These are phyloP conservation scores for Aleiodes alternator DNA, from an alignment of 2,888 invertebrate species.

Conservation along the genomic window DNA sequence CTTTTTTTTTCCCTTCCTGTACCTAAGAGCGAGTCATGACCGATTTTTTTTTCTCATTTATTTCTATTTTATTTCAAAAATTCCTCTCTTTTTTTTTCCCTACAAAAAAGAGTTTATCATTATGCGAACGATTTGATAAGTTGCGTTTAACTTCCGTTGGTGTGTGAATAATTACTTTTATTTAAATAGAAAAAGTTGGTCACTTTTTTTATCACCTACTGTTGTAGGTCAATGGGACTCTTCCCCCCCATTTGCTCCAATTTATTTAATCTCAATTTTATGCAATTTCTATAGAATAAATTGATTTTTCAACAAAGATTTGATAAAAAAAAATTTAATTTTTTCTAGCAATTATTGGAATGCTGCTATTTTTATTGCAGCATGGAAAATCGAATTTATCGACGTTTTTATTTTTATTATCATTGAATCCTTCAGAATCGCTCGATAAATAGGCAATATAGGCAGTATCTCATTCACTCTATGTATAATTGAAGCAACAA, in stretches of 20 bases:
- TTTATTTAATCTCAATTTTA: too few species aligned
- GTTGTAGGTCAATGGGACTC: too few species aligned
- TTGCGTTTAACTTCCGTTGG: slow-evolving; percentile 15
- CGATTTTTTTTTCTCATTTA: slow-evolving; percentile 19
- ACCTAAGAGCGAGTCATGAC: slow-evolving; percentile 27
- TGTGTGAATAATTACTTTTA: not conserved
- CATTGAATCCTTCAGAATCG: too few species aligned
- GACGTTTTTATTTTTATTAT: too few species aligned
- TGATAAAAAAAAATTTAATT: too few species aligned
- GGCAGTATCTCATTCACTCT: too few species aligned
- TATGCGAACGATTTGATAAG: not conserved
- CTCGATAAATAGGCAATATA: too few species aligned
- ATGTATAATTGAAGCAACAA: too few species aligned
- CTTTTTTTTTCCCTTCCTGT: slow-evolving; percentile 28
- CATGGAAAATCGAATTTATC: not conserved
- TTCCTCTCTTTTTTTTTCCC: not conserved
- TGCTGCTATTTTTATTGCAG: not conserved
- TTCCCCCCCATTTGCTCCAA: too few species aligned
- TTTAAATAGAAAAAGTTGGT: not conserved
- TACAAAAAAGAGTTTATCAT: slow-evolving; percentile 11
- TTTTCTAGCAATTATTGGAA: too few species aligned
- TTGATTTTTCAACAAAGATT: too few species aligned
- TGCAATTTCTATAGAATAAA: too few species aligned
- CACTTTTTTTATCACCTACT: not conserved
- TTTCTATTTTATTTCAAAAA: not conserved